phyloP scores from a whole-genome alignment of 53 echinoderm and acorn worm genomes.

The Astropecten irregularis region DNA sequence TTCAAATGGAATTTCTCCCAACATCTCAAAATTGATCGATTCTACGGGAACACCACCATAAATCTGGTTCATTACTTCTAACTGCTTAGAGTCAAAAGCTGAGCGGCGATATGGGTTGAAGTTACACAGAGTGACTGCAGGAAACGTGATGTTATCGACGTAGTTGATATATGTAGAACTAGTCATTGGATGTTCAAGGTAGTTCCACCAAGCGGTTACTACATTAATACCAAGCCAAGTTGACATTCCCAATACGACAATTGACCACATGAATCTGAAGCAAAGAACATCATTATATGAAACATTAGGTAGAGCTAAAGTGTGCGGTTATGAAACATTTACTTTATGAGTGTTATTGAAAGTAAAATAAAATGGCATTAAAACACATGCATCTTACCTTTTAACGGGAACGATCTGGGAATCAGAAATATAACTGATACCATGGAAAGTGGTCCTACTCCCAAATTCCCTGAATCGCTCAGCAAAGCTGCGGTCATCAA shows the following conservation, averaged over 20 bases:
- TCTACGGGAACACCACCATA: not conserved
- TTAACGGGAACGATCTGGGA: not conserved
- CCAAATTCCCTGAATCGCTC: conserved; percentile 43
- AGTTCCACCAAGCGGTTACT: not conserved
- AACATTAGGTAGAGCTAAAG: too few relatives aligned
- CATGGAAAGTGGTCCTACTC: conserved; percentile 61
- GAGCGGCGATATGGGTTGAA: conserved; percentile 65
- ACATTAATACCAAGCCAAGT: not conserved
- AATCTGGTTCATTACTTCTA: not conserved
- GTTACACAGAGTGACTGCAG: conserved; percentile 79
- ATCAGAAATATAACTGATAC: conserved; percentile 61
- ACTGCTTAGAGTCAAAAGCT: not conserved
- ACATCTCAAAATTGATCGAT: not conserved
- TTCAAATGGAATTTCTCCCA: too few relatives aligned
- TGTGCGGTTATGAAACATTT: too few relatives aligned
- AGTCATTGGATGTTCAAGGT: conserved; percentile 42
- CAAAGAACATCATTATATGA: not conserved
- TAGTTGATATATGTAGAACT: conserved; percentile 54
- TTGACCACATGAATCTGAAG: conserved; percentile 19
- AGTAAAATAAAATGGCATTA: too few relatives aligned
- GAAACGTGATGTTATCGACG: conserved; percentile 57
- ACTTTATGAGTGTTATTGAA: too few relatives aligned
- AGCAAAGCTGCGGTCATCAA: conserved; percentile 3
- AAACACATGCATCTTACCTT: conserved; percentile 41
- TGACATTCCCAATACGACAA: conserved; percentile 6